A percentile compares a stretch with the other conserved stretches of the same genome.
Conservation (phyloP, 2,113 vertebrate species). For the Athene noctua region DNA sequence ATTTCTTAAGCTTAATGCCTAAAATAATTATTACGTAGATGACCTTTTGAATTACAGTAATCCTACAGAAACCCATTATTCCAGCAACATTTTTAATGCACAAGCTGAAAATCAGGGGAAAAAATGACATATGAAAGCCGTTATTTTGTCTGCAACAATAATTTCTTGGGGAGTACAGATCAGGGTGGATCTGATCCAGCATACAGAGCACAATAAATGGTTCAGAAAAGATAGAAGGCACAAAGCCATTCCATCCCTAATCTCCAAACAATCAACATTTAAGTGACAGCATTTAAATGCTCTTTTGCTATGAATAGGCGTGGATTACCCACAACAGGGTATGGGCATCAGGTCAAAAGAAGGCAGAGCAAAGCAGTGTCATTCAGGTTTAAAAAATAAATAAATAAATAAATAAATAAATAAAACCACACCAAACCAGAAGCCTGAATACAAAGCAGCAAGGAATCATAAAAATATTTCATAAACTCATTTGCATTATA, state of each 20-base stretch:
- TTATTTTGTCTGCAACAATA: constrained; percentile 41
- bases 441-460: background rate
- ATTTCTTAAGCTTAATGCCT: background rate
- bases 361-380: background rate
- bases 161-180: constrained; percentile 17
- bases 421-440: background rate
- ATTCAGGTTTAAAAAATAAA: background rate
- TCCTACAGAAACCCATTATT: background rate
- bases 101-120: constrained; percentile 8
- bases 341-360: background rate
- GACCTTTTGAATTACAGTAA: constrained; percentile 45
- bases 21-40: constrained; percentile 1
- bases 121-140: background rate
- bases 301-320: background rate
- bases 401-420: too few species aligned
- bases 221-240: constrained; percentile 36
- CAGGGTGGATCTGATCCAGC: constrained; percentile 23
- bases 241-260: constrained; percentile 46
- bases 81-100: background rate
- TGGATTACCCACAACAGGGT: constrained; percentile 31
- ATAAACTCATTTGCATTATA: background rate
- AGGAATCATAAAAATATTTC: background rate
- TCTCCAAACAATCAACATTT: constrained; percentile 12
- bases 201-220: background rate
- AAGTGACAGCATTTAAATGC: constrained; percentile 41